A percentile compares a stretch with the other conserved stretches of the same genome.
Conservation (phyloP, 2,113 vertebrate species). For the Piaya cayana region DNA sequence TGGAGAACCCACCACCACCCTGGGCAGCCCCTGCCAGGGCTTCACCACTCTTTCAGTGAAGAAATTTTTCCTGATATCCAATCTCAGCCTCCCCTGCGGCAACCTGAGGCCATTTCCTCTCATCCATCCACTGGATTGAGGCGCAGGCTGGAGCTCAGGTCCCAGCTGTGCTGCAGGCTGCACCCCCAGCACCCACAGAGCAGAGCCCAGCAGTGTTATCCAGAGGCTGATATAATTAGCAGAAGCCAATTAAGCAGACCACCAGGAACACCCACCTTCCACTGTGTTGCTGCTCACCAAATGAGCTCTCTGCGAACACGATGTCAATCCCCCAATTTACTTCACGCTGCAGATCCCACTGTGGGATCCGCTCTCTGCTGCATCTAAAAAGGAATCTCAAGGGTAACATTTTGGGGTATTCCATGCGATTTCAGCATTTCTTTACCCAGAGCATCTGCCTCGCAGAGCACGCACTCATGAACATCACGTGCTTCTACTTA, state of each 20-base stretch:
- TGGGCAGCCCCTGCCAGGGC: no score
- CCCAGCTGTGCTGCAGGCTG: no score
- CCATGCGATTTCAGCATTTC: accelerated
- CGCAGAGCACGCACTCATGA: accelerated
- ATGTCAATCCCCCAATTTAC: neutral
- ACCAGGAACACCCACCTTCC: accelerated
- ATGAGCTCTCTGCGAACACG: neutral
- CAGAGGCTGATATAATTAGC: accelerated
- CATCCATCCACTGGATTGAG: no score
- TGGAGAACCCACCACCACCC: no score
- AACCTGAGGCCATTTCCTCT: no score
- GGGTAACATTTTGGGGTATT: neutral
- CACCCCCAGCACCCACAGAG: accelerated
- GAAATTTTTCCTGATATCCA: no score
- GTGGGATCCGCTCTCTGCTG: accelerated
- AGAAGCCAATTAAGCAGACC: neutral
- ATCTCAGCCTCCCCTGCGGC: no score
- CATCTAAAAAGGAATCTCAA: neutral
- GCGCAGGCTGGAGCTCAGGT: no score
- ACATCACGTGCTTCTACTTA: accelerated
- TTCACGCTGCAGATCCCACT: neutral
- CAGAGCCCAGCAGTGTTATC: accelerated
- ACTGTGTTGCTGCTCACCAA: accelerated
- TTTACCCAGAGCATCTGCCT: neutral
- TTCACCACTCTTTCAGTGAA: no score